Conservation (phyloP, 1,140 invertebrate genomes). For the Neodiprion virginianus region DNA sequence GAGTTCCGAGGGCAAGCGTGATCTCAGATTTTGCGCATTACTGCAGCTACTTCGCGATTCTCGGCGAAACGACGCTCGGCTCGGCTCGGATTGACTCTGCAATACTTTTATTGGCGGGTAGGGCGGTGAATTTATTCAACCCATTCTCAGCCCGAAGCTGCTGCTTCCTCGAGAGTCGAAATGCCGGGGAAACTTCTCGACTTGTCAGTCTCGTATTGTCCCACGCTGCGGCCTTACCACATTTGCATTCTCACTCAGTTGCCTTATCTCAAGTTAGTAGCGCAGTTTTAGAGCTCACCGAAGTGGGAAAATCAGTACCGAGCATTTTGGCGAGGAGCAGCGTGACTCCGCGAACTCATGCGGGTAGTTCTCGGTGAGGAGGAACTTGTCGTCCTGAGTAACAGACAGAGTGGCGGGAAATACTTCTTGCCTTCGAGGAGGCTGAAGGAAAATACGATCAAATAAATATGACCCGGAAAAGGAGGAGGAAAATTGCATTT, state of each 20-base stretch:
- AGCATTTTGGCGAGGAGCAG: no score
- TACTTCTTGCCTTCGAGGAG: no score
- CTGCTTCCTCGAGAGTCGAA: background rate
- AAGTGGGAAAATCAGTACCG: background rate
- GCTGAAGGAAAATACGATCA: no score
- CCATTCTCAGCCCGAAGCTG: background rate
- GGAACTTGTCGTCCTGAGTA: no score
- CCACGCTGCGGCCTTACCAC: background rate
- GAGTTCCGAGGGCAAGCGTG: background rate
- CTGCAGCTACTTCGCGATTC: background rate
- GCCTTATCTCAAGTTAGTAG: conserved; percentile 3
- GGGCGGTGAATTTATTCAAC: background rate
- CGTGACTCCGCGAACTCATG: no score
- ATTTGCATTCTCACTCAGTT: background rate
- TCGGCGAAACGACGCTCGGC: background rate
- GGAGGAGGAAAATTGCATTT: no score
- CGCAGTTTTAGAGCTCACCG: background rate
- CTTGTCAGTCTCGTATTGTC: conserved; percentile 5
- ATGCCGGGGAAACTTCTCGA: background rate
- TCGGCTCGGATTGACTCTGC: background rate
- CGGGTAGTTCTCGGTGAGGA: no score
- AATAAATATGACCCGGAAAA: no score
- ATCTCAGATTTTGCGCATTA: background rate
- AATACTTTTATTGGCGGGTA: background rate
- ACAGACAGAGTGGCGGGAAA: no score